Evolutionary conservation across 1,140 invertebrate genomes (phyloP), one percentile per base, ranked within the genome.

Genomic region (Fragariocoptes setiger): DNA sequence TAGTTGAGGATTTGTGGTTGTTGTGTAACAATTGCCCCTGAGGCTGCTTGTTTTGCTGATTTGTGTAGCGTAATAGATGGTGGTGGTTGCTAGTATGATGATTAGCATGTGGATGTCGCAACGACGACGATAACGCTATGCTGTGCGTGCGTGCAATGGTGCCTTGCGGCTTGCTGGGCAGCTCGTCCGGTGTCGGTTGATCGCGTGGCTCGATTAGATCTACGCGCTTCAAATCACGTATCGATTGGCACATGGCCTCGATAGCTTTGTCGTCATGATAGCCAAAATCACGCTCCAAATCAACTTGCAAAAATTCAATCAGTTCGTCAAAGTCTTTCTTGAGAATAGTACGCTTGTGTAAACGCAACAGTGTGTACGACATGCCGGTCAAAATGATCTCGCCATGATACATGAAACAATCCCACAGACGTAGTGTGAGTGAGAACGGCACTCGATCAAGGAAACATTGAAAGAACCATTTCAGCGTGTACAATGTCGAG

Each of bases 391-490:
- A 67, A 37, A 95, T 68, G 38, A 71, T 66, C 54, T 99, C 90
- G 1, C 92, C 92, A 50, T 92, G 82, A 46, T 90, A 59, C 42
- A 99, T 64, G 62, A 85, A 95, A 48, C 92, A 72, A 61, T 99
- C 92, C 90, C 90, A 99, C 25, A 97, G 69, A 50, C 92, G 78
- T 65, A 61, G 35, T 15, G 46, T 47, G n/a, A 47, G 31, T n/a
- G 46, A 45, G 42, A 47, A 47, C 16, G 46, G 46, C 12, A 58
- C 57, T 46, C 63, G 53, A 49, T 97, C 92, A 48, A 97, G 69
- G 62, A 97, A 99, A 59, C 90, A 92, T 51, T 95, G 88, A 58
- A 99, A 90, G 63, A 94, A 97, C 88, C 92, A 97, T 58, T 97
- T 94, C 17, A 95, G 65, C 35, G 86, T 82, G 59, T 94, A 95